Evolutionary conservation across 2,113 vertebrate species (phyloP), one percentile per base, ranked within the genome.

Genomic region (Lethenteron reissneri): DNA sequence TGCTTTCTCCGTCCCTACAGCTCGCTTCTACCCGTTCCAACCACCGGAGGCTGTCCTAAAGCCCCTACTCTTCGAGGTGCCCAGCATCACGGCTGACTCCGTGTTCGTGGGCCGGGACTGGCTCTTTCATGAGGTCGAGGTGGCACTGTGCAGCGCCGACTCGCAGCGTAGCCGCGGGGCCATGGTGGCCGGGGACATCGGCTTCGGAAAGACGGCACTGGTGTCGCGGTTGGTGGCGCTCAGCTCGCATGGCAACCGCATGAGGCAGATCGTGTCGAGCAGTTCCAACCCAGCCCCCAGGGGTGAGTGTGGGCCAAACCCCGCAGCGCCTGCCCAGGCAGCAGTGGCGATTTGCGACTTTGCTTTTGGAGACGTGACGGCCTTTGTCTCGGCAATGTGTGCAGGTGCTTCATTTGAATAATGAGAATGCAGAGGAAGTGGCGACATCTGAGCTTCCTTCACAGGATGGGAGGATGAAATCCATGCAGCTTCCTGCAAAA

Each of bases 191-290:
- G 94, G 92, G 57, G 92, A 81, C 2, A 91, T 95, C 75, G 92
- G 94, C 6, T 96, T 89, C 73, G 94, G 94, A 74, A 99, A 99
- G 82, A 99, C 94, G 0, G 94, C 94, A 2, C 75, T 92, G 71
- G 81, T 97, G 77, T 99, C 94, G 15, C 87, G 90, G 71, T 80
- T 99, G 76, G 94, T 99, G 73, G 94, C 94, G 0, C 85, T 99
- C 25, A 99, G 94, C 81, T 99, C 92, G 78, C 94, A 99, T 0
- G 94, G 94, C 12, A 86, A 85, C 72, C 88, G 94, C 72, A 99
- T 99, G 94, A 85, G 94, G 21, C 94, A 99, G 77, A 99, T 99
- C 7, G 94, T 91, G 71, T 99, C 94, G 75, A 94, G 81, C 79
- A 90, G 87, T 73, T 86, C 88, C 1, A 76, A 80, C 25, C 81